Evolutionary conservation across 2,113 vertebrate genomes (phyloP), one percentile per base, ranked within the genome.

Genomic region (Phyllopteryx taeniolatus): DNA sequence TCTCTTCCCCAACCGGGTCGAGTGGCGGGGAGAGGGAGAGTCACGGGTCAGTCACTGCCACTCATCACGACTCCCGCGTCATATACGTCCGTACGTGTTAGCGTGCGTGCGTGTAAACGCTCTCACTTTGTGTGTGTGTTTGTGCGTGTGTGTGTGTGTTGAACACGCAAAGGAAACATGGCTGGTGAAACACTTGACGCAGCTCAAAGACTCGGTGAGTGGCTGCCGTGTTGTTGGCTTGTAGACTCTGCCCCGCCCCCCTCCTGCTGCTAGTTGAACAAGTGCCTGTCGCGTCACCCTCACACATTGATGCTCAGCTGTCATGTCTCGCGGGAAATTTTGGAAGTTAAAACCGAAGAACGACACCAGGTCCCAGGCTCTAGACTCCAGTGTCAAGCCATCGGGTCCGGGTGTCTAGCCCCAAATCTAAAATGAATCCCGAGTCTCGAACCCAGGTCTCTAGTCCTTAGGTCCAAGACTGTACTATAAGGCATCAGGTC

Each of bases 1-100:
- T 89, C 94, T 99, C 77, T 99, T 99, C 89, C 98, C 98, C 43
- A 99, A 99, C 87, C 92, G 98, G 3, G 94, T 99, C 14, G 98
- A 99, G 74, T 99, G 98, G 98, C 92, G 96, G 84, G 96, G 96
- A 42, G 97, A 99, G 85, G 96, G 95, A 0, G 97, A 99, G 82
- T 96, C 98, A 0, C 92, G 97, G 93, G 98, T 99, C 78, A 96
- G 96, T 73, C 7, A 39, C 20, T 42, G 5, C 35, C 31, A 14
- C 63, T 72, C 44, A 68, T 1, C 63, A 70, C 13, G 10, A 47
- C 14, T 9, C 44, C 44, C 44, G 44, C 2, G 11, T 46, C 44
- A 13, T 49, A 15, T 17, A 3, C 14, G 47, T 49, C 15, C 1
- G 27, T 27, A 27, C 27, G 27, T 2, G 8, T n/a, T 19, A 3